phyloP scores from a whole-genome alignment of 2,888 invertebrate genomes.

The Micropterix aruncella region DNA sequence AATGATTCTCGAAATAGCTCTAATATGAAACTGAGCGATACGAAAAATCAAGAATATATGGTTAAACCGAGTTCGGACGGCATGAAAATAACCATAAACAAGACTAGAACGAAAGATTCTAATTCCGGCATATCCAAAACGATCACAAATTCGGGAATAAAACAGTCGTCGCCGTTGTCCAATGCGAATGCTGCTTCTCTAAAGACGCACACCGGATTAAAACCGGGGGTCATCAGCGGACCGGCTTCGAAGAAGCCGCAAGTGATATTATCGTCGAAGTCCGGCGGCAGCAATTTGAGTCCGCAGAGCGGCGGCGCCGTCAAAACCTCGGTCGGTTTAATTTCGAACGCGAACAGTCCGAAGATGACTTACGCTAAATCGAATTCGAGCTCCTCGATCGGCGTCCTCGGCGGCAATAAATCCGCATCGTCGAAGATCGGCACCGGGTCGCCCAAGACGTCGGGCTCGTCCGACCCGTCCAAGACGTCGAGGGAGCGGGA shows the following conservation, averaged over 20 bases:
- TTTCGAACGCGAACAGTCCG: slow-evolving; percentile 19
- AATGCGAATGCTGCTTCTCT: slow-evolving; percentile 50
- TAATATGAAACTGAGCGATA: slow-evolving; percentile 26
- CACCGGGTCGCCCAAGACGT: slow-evolving; percentile 45
- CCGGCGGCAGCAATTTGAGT: slow-evolving; percentile 17
- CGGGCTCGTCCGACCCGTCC: slow-evolving; percentile 39
- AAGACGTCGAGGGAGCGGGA: slow-evolving; percentile 45
- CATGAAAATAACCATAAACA: slow-evolving; percentile 85
- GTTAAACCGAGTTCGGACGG: slow-evolving; percentile 81
- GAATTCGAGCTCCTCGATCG: slow-evolving; percentile 19
- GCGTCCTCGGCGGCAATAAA: slow-evolving; percentile 30
- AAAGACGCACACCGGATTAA: slow-evolving; percentile 69
- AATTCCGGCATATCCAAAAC: slow-evolving; percentile 34
- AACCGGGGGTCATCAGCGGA: slow-evolving; percentile 76
- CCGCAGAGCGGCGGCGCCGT: too few relatives aligned
- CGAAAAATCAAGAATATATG: slow-evolving; percentile 73
- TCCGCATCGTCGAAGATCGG: slow-evolving; percentile 31
- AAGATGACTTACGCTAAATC: slow-evolving; percentile 38
- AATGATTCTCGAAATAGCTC: slow-evolving; percentile 35
- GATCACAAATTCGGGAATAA: slow-evolving; percentile 23
- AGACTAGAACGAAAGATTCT: slow-evolving; percentile 64
- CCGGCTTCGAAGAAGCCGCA: slow-evolving; percentile 75
- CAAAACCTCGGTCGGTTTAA: slow-evolving; percentile 19
- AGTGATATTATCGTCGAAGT: slow-evolving; percentile 39
- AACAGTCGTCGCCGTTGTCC: slow-evolving; percentile 25